These are phyloP conservation scores for Cheilosia scutellata DNA, from an alignment of 2,888 invertebrate species.

Conservation along the genomic window DNA sequence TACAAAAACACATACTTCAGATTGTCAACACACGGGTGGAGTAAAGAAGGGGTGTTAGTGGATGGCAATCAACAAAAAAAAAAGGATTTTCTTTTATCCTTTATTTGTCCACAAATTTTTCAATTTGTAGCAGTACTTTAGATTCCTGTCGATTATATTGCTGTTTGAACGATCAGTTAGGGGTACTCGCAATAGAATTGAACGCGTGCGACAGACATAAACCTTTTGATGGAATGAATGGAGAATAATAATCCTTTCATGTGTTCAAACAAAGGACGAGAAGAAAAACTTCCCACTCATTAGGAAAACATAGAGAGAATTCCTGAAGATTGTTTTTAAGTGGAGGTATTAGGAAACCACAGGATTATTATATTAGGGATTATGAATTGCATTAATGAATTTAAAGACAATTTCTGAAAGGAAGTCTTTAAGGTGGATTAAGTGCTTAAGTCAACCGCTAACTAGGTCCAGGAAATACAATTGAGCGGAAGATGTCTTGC, in stretches of 20 bases:
- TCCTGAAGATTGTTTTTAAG: conserved; percentile 28
- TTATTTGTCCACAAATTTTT: conserved; percentile 76
- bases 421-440: conserved; percentile 56
- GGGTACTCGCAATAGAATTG: background rate
- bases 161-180: conserved; percentile 44
- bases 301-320: conserved; percentile 31
- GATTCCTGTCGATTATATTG: conserved; percentile 40
- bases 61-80: conserved; percentile 49
- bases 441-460: conserved; percentile 34
- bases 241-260: conserved; percentile 55
- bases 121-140: conserved; percentile 54
- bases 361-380: conserved; percentile 42
- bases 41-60: conserved; percentile 51
- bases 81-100: conserved; percentile 58
- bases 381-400: conserved; percentile 53
- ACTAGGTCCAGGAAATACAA: conserved; percentile 3
- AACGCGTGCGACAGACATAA: background rate
- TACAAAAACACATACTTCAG: conserved; percentile 76
- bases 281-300: conserved; percentile 60
- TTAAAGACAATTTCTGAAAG: conserved; percentile 15
- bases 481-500: conserved; percentile 7
- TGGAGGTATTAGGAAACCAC: conserved; percentile 43
- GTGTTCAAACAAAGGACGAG: conserved; percentile 52
- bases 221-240: conserved; percentile 11
- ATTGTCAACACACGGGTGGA: conserved; percentile 76